Conservation (phyloP, 2,888 invertebrate species). For the Andrena bucephala region DNA sequence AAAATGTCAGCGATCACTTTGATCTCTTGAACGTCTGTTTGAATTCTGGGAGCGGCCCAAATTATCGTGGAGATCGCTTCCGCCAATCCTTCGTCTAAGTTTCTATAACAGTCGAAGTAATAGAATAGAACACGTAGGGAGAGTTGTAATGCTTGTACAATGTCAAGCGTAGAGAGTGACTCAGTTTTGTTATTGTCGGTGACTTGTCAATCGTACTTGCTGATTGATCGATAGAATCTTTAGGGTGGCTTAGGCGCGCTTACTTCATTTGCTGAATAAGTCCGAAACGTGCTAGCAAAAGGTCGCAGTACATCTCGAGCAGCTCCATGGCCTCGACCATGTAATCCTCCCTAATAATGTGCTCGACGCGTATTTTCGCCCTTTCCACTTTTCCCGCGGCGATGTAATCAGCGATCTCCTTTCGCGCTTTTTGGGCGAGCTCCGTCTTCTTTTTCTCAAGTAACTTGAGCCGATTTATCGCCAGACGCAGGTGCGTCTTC, state of each 20-base stretch:
- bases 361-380: slow-evolving; percentile 98
- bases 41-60: slow-evolving; percentile 98
- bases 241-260: slow-evolving; percentile 72
- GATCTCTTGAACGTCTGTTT: slow-evolving; percentile 92
- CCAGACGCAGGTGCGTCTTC: slow-evolving; percentile 97
- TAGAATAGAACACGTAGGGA: not conserved
- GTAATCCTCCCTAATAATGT: slow-evolving; percentile 99
- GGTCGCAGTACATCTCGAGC: slow-evolving; percentile 99
- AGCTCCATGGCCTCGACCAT: slow-evolving; percentile 99
- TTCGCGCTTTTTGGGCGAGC: slow-evolving; percentile 96
- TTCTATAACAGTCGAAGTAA: slow-evolving; percentile 83
- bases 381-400: slow-evolving; percentile 93
- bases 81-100: slow-evolving; percentile 96
- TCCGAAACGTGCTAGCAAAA: slow-evolving; percentile 97
- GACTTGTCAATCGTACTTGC: too few relatives aligned
- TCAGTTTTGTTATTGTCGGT: not conserved
- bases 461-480: slow-evolving; percentile 96
- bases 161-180: not conserved
- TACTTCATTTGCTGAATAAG: slow-evolving; percentile 98
- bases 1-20: slow-evolving; percentile 95
- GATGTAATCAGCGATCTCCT: slow-evolving; percentile 99
- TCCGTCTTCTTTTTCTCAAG: slow-evolving; percentile 99
- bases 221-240: too few relatives aligned
- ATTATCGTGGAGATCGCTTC: slow-evolving; percentile 98
- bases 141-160: too few relatives aligned